Percentiles rank a stretch among this genome's conserved stretches.
Conservation (phyloP, 2,113 vertebrate genomes). For the Phyllostomus discolor region DNA sequence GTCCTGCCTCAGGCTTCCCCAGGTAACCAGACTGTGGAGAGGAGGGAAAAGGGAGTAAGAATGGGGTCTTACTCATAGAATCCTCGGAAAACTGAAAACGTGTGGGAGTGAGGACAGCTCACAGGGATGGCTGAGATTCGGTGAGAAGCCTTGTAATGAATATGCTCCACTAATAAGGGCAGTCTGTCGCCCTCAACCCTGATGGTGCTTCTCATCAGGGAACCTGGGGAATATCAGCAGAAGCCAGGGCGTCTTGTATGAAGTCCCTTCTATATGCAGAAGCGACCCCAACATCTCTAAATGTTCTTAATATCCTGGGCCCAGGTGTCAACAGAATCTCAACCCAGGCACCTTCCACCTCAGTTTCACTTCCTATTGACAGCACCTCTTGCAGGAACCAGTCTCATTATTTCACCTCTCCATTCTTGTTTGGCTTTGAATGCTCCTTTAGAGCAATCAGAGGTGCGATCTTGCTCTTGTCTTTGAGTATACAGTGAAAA, state of each 20-base stretch:
- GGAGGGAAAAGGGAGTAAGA: neutral
- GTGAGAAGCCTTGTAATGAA: neutral
- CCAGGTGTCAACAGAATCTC: neutral
- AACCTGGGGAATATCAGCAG: neutral
- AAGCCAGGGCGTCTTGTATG: neutral
- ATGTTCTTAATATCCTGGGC: neutral
- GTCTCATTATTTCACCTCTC: neutral
- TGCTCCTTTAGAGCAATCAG: neutral
- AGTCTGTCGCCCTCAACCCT: neutral
- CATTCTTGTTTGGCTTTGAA: neutral
- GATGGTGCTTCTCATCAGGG: neutral
- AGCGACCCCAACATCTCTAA: neutral
- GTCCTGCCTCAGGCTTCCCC: constrained; percentile 17
- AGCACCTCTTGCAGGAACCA: neutral
- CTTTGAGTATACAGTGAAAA: neutral
- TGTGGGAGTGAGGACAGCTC: neutral
- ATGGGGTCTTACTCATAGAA: neutral
- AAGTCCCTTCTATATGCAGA: neutral
- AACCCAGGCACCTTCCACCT: neutral
- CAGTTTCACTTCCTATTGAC: neutral
- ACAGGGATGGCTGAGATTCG: no score
- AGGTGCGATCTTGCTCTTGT: neutral
- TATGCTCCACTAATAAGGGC: neutral
- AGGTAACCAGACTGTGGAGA: constrained; percentile 11
- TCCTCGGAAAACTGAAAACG: neutral